Evolutionary conservation across 2,888 invertebrate species (phyloP).

Genomic region (Prosapia bicincta): DNA sequence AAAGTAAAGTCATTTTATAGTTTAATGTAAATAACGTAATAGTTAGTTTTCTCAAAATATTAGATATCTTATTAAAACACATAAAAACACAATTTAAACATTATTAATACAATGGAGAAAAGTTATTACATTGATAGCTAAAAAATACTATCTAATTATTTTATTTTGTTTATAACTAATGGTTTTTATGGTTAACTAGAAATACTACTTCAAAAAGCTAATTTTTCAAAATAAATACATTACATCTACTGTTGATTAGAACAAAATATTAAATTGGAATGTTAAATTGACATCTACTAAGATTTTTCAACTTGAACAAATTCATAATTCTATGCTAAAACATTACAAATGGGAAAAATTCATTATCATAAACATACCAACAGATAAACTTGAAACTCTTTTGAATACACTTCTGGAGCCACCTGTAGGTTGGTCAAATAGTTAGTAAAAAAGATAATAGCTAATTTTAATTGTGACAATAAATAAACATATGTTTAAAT

Average conservation of each 20-base stretch:
- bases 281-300: too few species aligned
- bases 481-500: too few species aligned
- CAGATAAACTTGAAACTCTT: slow-evolving; percentile 1
- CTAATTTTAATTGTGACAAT: too few species aligned
- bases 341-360: neutral
- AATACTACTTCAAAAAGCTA: neutral
- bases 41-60: too few species aligned
- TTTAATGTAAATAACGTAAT: too few species aligned
- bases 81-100: too few species aligned
- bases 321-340: neutral
- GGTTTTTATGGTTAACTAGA: neutral
- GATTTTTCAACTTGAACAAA: neutral
- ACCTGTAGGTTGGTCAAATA: neutral
- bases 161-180: too few species aligned
- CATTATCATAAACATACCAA: slow-evolving; percentile 18
- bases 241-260: neutral
- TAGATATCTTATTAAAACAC: too few species aligned
- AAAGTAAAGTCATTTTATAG: too few species aligned
- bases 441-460: neutral
- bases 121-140: too few species aligned
- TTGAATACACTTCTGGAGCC: neutral
- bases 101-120: too few species aligned
- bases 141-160: too few species aligned
- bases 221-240: neutral
- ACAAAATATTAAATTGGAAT: neutral